phyloP scores from a whole-genome alignment of 2,797 vertebrate species.

The Carcharodon carcharias region DNA sequence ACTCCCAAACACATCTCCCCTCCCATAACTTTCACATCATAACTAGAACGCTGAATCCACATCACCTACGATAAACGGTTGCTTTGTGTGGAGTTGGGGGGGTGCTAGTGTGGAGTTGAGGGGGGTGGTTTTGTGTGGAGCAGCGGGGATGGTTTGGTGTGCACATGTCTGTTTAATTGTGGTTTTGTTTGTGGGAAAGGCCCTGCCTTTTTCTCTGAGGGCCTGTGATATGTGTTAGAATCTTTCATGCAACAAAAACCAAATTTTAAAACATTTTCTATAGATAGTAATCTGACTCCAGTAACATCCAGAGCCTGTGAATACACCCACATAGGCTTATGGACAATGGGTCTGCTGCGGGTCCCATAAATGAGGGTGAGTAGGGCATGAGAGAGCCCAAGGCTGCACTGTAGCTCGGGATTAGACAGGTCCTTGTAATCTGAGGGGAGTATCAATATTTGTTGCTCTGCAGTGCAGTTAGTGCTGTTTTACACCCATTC shows the following conservation, averaged over 20 bases:
- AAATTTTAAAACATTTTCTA: neutral
- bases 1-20: neutral
- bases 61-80: neutral
- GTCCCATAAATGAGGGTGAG: neutral
- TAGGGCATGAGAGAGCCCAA: neutral
- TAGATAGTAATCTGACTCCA: neutral
- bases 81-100: neutral
- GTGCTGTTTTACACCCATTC: neutral
- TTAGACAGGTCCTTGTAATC: neutral
- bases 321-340: neutral
- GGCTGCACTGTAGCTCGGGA: too few species aligned
- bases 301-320: neutral
- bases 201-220: neutral
- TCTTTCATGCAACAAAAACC: neutral
- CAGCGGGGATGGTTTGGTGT: too few species aligned
- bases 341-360: too few species aligned
- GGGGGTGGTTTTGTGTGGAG: neutral
- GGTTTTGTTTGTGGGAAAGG: neutral
- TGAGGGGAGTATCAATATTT: neutral
- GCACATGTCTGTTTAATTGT: neutral
- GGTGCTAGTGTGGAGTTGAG: neutral
- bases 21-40: neutral
- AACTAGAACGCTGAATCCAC: neutral
- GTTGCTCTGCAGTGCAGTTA: neutral
- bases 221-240: neutral